phyloP scores from a whole-genome alignment of 2,113 vertebrate genomes.

The Carassius auratus region DNA sequence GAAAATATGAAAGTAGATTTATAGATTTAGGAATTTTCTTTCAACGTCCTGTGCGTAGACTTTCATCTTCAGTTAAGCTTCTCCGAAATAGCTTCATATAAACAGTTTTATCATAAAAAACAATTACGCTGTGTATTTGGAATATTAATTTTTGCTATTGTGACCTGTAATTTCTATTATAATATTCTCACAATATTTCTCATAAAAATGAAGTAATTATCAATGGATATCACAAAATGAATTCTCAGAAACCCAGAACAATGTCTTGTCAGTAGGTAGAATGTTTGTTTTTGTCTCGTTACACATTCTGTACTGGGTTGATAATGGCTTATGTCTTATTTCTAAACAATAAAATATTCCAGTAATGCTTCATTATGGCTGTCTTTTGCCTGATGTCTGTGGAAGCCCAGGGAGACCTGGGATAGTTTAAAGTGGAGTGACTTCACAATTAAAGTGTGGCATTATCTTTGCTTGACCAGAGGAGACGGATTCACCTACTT shows the following conservation, averaged over 20 bases:
- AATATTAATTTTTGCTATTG: slow-evolving; percentile 31
- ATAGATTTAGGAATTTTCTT: slow-evolving; percentile 9
- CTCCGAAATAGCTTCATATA: neutral
- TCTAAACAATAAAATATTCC: slow-evolving; percentile 43
- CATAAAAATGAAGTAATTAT: neutral
- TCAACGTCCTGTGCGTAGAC: neutral
- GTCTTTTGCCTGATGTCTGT: neutral
- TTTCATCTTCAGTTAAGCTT: neutral
- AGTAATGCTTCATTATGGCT: neutral
- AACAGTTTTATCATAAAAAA: neutral
- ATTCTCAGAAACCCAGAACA: neutral
- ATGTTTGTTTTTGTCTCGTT: slow-evolving; percentile 27
- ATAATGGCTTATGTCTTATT: slow-evolving; percentile 26
- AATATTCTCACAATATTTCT: slow-evolving; percentile 13
- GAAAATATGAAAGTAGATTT: neutral
- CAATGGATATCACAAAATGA: neutral
- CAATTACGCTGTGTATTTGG: neutral
- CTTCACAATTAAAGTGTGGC: neutral
- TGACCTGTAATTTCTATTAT: slow-evolving; percentile 2
- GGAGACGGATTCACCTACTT: slow-evolving; percentile 66
- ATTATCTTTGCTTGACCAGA: slow-evolving; percentile 44
- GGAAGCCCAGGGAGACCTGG: neutral
- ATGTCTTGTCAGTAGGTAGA: slow-evolving; percentile 22
- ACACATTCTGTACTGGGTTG: slow-evolving; percentile 36
- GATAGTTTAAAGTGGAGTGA: neutral